Evolutionary conservation across 1,140 invertebrate genomes (phyloP).

Genomic region (Zaprionus camerounensis): DNA sequence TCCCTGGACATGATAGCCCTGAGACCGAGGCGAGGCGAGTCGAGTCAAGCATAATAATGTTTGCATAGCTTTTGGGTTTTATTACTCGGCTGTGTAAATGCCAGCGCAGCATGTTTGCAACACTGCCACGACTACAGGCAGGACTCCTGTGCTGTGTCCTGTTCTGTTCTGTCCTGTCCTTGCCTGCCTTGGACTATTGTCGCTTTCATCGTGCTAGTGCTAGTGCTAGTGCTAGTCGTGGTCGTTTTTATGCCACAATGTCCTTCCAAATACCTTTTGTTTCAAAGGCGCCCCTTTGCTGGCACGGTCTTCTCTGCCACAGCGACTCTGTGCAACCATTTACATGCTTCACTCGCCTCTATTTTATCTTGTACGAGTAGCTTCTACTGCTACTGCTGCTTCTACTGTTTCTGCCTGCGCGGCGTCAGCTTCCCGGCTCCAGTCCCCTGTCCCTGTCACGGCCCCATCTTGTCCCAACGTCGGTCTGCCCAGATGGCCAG

Average conservation of each 20-base stretch:
- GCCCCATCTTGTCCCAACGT: background rate
- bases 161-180: background rate
- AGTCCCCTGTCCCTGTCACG: background rate
- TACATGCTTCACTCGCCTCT: constrained; percentile 64
- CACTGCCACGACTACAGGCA: constrained; percentile 17
- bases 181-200: constrained; percentile 7
- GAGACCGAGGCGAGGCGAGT: constrained; percentile 1
- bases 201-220: constrained; percentile 36
- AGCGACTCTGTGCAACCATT: constrained; percentile 53
- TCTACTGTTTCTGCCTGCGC: background rate
- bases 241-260: constrained; percentile 38
- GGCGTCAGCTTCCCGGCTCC: constrained; percentile 3
- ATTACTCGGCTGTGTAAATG: constrained; percentile 75
- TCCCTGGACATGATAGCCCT: constrained; percentile 10
- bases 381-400: constrained; percentile 1
- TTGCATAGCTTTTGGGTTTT: constrained; percentile 79
- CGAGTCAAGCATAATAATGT: constrained; percentile 67
- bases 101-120: constrained; percentile 58
- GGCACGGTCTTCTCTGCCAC: background rate
- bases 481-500: constrained; percentile 30
- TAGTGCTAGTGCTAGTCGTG: constrained; percentile 16
- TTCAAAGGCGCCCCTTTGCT: constrained; percentile 17
- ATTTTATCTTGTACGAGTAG: constrained; percentile 23
- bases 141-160: constrained; percentile 2
- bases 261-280: constrained; percentile 48